Evolutionary conservation across 2,888 invertebrate genomes (phyloP), one percentile per base, ranked within the genome.

Genomic region (Lasioglossum lativentre): DNA sequence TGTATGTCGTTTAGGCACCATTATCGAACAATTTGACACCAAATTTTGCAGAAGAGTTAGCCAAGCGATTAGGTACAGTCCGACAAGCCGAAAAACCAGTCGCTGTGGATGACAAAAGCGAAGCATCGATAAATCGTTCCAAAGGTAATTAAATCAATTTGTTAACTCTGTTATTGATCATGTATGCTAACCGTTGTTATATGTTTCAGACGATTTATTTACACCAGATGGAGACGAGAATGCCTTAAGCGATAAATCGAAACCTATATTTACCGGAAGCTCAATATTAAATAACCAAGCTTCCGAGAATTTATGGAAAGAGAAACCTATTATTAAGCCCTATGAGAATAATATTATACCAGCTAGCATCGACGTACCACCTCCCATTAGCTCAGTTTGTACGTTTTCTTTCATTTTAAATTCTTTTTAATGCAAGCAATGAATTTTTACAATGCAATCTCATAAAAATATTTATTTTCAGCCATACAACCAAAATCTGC

Each of bases 21-120:
- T 70, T 79, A 30, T 23, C 79, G 19, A 89, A 80, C 68, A 79
- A 88, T 72, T 66, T 91, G n/a, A 27, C 83, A 56, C 89, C 90
- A 19, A 96, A 95, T 86, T 96, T 97, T 86, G 97, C 97, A 0
- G 96, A 96, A 6, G 96, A 97, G 91, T 94, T 97, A 73, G 96
- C 97, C 0, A 95, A 96, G 73, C 95, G 96, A 85, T 94, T 97
- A 34, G 96, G 96, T 2, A 96, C 95, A 82, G 95, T 96, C 73
- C 92, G 95, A 71, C 95, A 94, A 75, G 93, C 95, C 0, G 95
- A 95, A 75, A 96, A 96, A 89, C 96, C 96, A 0, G 92, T 95
- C 10, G 92, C 95, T 87, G 90, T 83, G 40, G 92, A 92, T 66
- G 94, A 94, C 74, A 75, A 86, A 19, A 91, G 84, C 73, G 93